Evolutionary conservation across 1,140 invertebrate genomes (phyloP).

Genomic region (Leptinotarsa lineolata): DNA sequence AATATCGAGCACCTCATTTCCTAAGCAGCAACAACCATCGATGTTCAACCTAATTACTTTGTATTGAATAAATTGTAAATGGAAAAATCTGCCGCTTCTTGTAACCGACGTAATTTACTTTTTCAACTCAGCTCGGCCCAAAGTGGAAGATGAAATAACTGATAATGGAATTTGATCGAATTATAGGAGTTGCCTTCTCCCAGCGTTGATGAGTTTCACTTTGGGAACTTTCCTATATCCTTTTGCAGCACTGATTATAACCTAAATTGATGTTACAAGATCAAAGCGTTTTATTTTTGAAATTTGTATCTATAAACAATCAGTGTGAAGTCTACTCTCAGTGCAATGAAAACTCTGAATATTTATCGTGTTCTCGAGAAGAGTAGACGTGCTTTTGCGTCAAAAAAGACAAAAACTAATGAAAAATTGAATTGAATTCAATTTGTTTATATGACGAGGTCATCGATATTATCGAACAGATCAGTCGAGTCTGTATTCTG

Average conservation of each 20-base stretch:
- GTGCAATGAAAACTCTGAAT: too few species aligned
- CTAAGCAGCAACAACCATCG: not conserved
- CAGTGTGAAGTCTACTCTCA: too few species aligned
- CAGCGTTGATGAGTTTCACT: conserved; percentile 15
- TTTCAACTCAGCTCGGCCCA: not conserved
- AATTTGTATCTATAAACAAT: too few species aligned
- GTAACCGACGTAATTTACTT: not conserved
- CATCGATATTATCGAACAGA: too few species aligned
- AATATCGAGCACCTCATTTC: not conserved
- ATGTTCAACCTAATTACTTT: not conserved
- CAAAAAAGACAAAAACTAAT: too few species aligned
- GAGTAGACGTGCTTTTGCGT: too few species aligned
- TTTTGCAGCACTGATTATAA: not conserved
- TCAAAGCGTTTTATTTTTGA: too few species aligned
- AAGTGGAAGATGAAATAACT: conserved; percentile 5
- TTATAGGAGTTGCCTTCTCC: conserved; percentile 7
- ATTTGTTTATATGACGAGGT: too few species aligned
- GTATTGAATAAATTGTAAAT: conserved; percentile 1
- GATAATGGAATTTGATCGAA: conserved; percentile 25
- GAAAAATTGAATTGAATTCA: too few species aligned
- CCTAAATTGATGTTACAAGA: too few species aligned
- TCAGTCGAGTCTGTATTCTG: too few species aligned
- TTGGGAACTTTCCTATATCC: not conserved
- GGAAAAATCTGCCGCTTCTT: not conserved
- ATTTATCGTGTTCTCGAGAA: too few species aligned